These are phyloP conservation scores for Drosophila sucinea DNA, from an alignment of 1,140 invertebrate species.

Conservation along the genomic window DNA sequence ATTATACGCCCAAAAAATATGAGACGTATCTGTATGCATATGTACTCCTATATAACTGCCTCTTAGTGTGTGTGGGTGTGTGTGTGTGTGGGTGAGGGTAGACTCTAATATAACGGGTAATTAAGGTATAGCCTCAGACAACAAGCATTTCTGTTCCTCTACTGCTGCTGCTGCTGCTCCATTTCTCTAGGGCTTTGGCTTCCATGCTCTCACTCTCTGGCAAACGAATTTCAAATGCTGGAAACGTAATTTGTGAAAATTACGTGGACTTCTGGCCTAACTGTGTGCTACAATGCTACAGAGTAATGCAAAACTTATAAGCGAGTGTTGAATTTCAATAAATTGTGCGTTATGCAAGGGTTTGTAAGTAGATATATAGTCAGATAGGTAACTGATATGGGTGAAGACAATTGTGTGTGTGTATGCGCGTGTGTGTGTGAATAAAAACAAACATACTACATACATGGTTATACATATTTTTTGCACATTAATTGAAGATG, in stretches of 20 bases:
- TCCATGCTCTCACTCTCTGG: background rate
- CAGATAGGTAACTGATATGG: slow-evolving; percentile 3
- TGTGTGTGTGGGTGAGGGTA: background rate
- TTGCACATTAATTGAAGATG: slow-evolving; percentile 65
- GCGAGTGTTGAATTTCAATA: slow-evolving; percentile 75
- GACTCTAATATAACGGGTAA: slow-evolving; percentile 71
- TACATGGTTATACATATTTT: slow-evolving; percentile 44
- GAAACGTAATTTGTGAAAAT: slow-evolving; percentile 71
- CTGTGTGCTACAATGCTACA: slow-evolving; percentile 21
- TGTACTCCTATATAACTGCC: background rate
- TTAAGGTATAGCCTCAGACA: slow-evolving; percentile 53
- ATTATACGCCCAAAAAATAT: slow-evolving; percentile 74
- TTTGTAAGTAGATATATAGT: slow-evolving; percentile 34
- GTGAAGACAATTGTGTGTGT: slow-evolving; percentile 43
- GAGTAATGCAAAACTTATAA: slow-evolving; percentile 70
- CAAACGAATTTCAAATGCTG: slow-evolving; percentile 65
- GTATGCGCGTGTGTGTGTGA: background rate
- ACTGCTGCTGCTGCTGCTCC: background rate
- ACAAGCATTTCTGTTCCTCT: background rate
- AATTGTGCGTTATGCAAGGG: slow-evolving; percentile 67
- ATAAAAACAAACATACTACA: background rate
- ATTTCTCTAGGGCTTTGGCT: slow-evolving; percentile 32
- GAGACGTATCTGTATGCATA: slow-evolving; percentile 33
- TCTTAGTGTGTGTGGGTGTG: slow-evolving; percentile 2
- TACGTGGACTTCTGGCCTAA: slow-evolving; percentile 55